Evolutionary conservation across 1,140 invertebrate species (phyloP).

Genomic region (Archivesica marissinica): DNA sequence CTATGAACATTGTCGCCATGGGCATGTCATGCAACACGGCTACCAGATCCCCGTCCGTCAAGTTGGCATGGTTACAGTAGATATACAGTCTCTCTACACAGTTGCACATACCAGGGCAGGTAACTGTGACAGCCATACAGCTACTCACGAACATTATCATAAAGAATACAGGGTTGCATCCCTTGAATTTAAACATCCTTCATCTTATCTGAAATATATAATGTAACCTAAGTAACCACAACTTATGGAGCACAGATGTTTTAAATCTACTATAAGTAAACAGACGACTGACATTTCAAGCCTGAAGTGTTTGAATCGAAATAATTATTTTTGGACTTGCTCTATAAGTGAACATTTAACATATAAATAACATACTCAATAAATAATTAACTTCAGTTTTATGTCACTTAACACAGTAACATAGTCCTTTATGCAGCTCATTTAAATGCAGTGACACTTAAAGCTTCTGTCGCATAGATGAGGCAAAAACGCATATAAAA

Average conservation of each 20-base stretch:
- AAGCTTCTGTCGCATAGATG: no score
- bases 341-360: background rate
- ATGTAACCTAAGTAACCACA: background rate
- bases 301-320: background rate
- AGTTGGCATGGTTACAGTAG: conserved; percentile 35
- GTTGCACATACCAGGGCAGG: conserved; percentile 47
- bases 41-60: conserved; percentile 23
- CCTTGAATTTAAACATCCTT: conserved; percentile 52
- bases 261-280: background rate
- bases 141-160: conserved; percentile 17
- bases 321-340: background rate
- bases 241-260: no score
- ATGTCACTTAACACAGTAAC: no score
- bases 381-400: no score
- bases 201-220: conserved; percentile 44
- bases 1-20: conserved; percentile 42
- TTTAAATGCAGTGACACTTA: no score
- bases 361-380: background rate
- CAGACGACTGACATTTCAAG: background rate
- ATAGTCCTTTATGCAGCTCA: no score
- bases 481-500: no score
- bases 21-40: conserved; percentile 19
- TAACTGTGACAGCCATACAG: conserved; percentile 24
- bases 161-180: conserved; percentile 35
- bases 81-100: conserved; percentile 38